Evolutionary conservation across 2,888 invertebrate genomes (phyloP), one percentile per base, ranked within the genome.

Genomic region (Drosophila mulleri): DNA sequence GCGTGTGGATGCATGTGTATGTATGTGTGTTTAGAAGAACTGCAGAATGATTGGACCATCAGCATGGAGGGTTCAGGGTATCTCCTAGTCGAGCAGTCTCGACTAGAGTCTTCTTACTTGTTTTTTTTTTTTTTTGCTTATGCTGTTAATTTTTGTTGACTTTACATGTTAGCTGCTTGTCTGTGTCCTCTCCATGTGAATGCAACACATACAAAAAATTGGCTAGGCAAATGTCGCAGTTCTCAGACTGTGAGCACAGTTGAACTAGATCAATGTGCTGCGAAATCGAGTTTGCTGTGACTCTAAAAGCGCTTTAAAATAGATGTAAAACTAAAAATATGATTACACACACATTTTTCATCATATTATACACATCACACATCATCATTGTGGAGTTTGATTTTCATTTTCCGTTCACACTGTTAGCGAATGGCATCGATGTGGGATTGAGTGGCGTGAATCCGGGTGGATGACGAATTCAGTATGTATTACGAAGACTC

Each of bases 91-190:
- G n/a, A n/a, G n/a, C n/a, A n/a, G n/a, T n/a, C n/a, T n/a, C n/a
- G n/a, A n/a, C n/a, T n/a, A n/a, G n/a, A n/a, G n/a, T n/a, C n/a
- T n/a, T n/a, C n/a, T n/a, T n/a, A n/a, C n/a, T n/a, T n/a, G n/a
- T 23, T 29, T 62, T 54, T 26, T 26, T 26, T 1, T 6, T 26
- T 48, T 54, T 61, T 32, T 50, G 50, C 58, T 66, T 59, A 56
- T 59, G 62, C 48, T 68, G 73, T 76, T 83, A 50, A 76, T 71
- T 83, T 87, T 32, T 80, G 82, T 83, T 80, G 77, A 75, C 69
- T 72, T 59, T 74, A 52, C 44, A 60, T 59, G 63, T 76, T 81
- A 68, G 76, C 76, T 61, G 71, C 54, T 45, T 57, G 68, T 54
- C 59, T 64, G 62, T 44, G 58, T 45, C 65, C 48, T 20, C 39